Conservation (phyloP, 2,888 invertebrate species). For the Exocentrus adspersus region DNA sequence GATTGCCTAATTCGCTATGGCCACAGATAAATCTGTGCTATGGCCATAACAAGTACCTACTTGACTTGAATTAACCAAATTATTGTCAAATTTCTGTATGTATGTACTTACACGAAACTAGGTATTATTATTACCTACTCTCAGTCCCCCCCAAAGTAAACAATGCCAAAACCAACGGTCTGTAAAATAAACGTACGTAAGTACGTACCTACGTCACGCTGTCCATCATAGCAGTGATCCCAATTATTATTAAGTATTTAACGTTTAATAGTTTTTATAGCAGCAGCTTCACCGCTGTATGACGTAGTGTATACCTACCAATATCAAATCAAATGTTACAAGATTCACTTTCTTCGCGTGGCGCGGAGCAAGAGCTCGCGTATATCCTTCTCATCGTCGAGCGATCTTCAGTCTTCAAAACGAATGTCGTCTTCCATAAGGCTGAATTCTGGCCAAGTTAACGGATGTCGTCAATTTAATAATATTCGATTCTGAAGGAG, state of each 20-base stretch:
- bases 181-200: not conserved
- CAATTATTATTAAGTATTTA: slow-evolving; percentile 18
- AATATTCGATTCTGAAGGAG: slow-evolving; percentile 46
- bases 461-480: slow-evolving; percentile 49
- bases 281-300: not conserved
- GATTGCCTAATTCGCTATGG: too few relatives aligned
- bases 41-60: too few relatives aligned
- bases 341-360: slow-evolving; percentile 46
- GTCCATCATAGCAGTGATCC: not conserved
- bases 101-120: too few relatives aligned
- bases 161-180: too few relatives aligned
- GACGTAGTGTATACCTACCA: too few relatives aligned
- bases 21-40: too few relatives aligned
- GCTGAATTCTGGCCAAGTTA: slow-evolving; percentile 42
- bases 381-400: not conserved
- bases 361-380: slow-evolving; percentile 9
- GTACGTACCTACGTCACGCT: slow-evolving; percentile 10
- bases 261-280: slow-evolving; percentile 10
- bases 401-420: not conserved
- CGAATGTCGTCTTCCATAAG: slow-evolving; percentile 32
- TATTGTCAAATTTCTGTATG: too few relatives aligned
- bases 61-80: too few relatives aligned
- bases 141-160: not conserved
- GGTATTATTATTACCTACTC: not conserved
- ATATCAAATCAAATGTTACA: slow-evolving; percentile 25